These are phyloP conservation scores for Kuschelorhynchus macadamiae DNA, from an alignment of 2,888 invertebrate species.

Conservation along the genomic window DNA sequence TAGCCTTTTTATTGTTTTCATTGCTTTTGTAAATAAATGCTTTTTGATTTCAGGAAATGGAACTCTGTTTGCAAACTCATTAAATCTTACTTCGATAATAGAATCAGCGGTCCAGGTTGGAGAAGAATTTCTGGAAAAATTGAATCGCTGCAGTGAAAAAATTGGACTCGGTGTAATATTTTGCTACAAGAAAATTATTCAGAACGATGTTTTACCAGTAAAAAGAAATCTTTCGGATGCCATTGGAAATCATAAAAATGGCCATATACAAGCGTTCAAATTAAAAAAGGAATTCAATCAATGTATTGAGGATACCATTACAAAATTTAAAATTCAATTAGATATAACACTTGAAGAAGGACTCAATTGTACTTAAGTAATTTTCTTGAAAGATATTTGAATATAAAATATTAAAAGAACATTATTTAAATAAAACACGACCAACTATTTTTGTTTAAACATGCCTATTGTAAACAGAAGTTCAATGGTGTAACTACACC, in stretches of 20 bases:
- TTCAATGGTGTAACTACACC: too few species aligned
- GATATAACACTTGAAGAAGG: constrained; percentile 46
- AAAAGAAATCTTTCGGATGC: constrained; percentile 60
- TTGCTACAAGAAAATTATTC: constrained; percentile 62
- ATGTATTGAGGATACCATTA: constrained; percentile 59
- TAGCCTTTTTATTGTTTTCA: too few species aligned
- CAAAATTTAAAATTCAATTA: constrained; percentile 46
- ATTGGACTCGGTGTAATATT: constrained; percentile 57
- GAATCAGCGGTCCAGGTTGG: constrained; percentile 55
- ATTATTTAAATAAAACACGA: too few species aligned
- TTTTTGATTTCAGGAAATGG: too few species aligned
- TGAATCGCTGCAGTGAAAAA: constrained; percentile 59
- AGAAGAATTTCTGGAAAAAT: constrained; percentile 57
- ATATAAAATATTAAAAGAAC: neutral
- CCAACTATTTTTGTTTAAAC: too few species aligned
- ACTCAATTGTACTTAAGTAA: constrained; percentile 50
- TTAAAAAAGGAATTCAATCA: constrained; percentile 57
- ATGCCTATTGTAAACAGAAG: too few species aligned
- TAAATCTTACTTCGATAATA: constrained; percentile 51
- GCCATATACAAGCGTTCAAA: constrained; percentile 57
- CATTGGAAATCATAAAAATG: constrained; percentile 58
- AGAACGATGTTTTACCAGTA: constrained; percentile 59
- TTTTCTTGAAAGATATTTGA: neutral
- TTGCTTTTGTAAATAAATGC: too few species aligned
- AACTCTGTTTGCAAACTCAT: constrained; percentile 28